Evolutionary conservation across 2,113 vertebrate genomes (phyloP).

Genomic region (Erinaceus europaeus): DNA sequence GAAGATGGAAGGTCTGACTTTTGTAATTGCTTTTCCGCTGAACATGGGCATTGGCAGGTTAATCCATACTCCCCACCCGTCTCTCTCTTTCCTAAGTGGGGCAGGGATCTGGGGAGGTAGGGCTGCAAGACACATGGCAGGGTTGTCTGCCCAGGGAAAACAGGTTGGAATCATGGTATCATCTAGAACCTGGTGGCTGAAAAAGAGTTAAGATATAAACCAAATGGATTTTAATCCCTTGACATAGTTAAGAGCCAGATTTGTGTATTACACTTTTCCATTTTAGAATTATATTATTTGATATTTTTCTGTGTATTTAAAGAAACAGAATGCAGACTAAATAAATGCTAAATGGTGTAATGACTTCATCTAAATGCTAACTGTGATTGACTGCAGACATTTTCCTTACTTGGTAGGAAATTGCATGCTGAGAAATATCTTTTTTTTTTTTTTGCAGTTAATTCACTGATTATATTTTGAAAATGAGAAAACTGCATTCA

Average conservation of each 20-base stretch:
- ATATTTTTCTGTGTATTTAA: background rate
- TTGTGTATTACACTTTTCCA: background rate
- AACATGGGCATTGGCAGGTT: too few species aligned
- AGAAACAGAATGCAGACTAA: background rate
- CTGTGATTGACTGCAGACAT: background rate
- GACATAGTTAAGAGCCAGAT: background rate
- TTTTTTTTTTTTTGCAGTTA: background rate
- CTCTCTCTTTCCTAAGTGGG: too few species aligned
- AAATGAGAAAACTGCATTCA: background rate
- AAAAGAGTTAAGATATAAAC: too few species aligned
- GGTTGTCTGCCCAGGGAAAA: too few species aligned
- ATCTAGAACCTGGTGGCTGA: too few species aligned
- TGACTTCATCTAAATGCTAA: background rate
- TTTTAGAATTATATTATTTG: constrained; percentile 13
- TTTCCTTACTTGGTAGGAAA: constrained; percentile 34
- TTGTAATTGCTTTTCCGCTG: too few species aligned
- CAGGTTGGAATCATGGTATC: too few species aligned
- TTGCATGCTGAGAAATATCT: background rate
- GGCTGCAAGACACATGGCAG: too few species aligned
- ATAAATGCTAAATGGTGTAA: background rate
- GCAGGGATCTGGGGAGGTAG: too few species aligned
- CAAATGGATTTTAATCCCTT: constrained; percentile 12
- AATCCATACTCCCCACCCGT: too few species aligned
- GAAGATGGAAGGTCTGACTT: too few species aligned
- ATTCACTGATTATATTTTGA: constrained; percentile 15